These are phyloP conservation scores for Coleophora flavipennella DNA, from an alignment of 2,888 invertebrate genomes.

Conservation along the genomic window DNA sequence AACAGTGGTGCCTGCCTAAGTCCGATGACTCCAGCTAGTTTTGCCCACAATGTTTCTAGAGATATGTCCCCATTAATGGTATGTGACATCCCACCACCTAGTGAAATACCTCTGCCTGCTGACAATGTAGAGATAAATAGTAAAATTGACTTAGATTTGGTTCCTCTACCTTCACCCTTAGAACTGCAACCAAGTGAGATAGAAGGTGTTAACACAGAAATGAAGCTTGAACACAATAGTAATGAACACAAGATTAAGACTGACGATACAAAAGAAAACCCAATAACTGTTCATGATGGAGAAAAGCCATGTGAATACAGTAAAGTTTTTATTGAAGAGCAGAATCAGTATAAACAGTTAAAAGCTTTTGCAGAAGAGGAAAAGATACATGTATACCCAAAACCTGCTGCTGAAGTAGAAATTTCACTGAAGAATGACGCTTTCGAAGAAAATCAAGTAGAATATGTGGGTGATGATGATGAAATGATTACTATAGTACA, in stretches of 20 bases:
- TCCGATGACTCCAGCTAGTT: slow-evolving; percentile 29
- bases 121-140: slow-evolving; percentile 15
- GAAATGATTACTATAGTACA: slow-evolving; percentile 66
- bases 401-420: slow-evolving; percentile 12
- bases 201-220: slow-evolving; percentile 2
- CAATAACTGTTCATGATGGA: neutral
- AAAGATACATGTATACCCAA: no score
- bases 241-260: neutral
- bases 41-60: slow-evolving; percentile 28
- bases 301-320: slow-evolving; percentile 5
- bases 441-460: slow-evolving; percentile 38
- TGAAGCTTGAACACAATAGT: neutral
- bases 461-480: slow-evolving; percentile 55
- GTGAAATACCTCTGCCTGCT: slow-evolving; percentile 16
- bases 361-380: slow-evolving; percentile 3
- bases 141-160: slow-evolving; percentile 7
- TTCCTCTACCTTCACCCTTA: slow-evolving; percentile 13
- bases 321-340: slow-evolving; percentile 11
- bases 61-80: slow-evolving; percentile 35
- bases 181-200: slow-evolving; percentile 3
- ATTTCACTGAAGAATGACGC: slow-evolving; percentile 30
- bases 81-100: slow-evolving; percentile 14
- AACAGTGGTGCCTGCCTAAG: slow-evolving; percentile 41
- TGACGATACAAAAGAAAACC: neutral
- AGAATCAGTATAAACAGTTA: neutral